Percentiles rank a stretch among this genome's conserved stretches.
These are phyloP conservation scores for Catostomus latipinnis DNA, from an alignment of 2,797 vertebrate genomes.

Conservation along the genomic window DNA sequence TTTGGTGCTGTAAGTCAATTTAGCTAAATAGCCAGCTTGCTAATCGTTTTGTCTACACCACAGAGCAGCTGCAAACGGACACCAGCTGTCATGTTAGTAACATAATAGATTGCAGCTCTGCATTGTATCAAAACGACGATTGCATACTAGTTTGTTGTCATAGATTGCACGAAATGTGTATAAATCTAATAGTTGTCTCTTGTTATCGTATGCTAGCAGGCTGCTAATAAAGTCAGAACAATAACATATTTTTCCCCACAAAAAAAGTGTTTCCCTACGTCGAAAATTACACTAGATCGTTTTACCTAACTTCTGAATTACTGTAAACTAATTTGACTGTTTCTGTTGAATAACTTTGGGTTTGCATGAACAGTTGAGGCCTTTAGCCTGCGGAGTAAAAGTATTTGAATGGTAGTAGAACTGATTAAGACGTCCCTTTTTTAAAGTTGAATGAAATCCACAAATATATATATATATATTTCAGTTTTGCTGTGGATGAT, in stretches of 20 bases:
- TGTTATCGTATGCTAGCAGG: not conserved
- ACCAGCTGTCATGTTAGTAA: not conserved
- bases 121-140: not conserved
- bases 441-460: no score
- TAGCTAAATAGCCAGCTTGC: slow-evolving; percentile 8
- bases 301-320: not conserved
- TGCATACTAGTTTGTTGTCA: not conserved
- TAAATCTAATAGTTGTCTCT: not conserved
- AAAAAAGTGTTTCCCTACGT: not conserved
- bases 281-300: not conserved
- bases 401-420: not conserved
- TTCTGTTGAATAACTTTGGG: not conserved
- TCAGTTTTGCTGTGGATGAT: no score
- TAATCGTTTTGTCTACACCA: not conserved
- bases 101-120: not conserved
- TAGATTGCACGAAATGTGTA: not conserved
- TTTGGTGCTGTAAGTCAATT: not conserved
- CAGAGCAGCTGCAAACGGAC: not conserved
- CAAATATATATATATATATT: no score
- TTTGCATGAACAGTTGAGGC: slow-evolving; percentile 6
- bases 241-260: no score
- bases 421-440: not conserved
- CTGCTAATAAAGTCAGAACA: no score
- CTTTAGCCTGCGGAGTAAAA: not conserved
- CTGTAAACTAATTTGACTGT: not conserved